Evolutionary conservation across 2,888 invertebrate genomes (phyloP).

Genomic region (Asteroscopus sphinx): DNA sequence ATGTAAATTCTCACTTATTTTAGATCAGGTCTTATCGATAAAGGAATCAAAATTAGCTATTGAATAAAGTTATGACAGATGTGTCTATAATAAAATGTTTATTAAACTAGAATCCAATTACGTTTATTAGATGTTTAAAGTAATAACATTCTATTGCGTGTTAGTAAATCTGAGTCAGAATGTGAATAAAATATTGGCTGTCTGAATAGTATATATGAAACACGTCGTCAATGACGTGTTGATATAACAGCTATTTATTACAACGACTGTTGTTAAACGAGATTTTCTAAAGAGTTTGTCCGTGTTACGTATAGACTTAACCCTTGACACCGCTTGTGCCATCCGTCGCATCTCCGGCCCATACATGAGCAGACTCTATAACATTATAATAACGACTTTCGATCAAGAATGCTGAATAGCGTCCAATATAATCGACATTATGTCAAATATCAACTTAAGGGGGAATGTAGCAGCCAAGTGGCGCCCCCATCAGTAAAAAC

Average conservation of each 20-base stretch:
- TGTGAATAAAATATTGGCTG: conserved; percentile 20
- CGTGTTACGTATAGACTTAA: conserved; percentile 50
- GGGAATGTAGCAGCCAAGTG: no score
- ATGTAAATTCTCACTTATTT: conserved; percentile 71
- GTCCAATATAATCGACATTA: conserved; percentile 48
- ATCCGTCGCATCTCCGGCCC: conserved; percentile 30
- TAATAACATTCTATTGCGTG: conserved; percentile 38
- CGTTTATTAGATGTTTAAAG: conserved; percentile 20
- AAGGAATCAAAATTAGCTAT: conserved; percentile 28
- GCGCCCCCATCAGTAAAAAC: no score
- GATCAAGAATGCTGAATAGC: conserved; percentile 48
- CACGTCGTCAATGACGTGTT: conserved; percentile 11
- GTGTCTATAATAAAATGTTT: conserved; percentile 15
- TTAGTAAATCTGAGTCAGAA: conserved; percentile 18
- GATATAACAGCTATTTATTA: conserved; percentile 37
- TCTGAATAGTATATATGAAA: conserved; percentile 17
- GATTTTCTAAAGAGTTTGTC: conserved; percentile 21
- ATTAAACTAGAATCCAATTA: conserved; percentile 36
- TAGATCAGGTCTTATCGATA: conserved; percentile 42
- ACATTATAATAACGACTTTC: conserved; percentile 60
- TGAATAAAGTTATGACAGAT: conserved; percentile 21
- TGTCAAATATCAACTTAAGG: conserved; percentile 23
- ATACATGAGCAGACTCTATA: conserved; percentile 29
- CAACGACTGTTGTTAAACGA: conserved; percentile 1
- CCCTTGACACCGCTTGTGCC: conserved; percentile 63